phyloP scores from a whole-genome alignment of 2,113 vertebrate genomes.

The Myanophis thanlyinensis region DNA sequence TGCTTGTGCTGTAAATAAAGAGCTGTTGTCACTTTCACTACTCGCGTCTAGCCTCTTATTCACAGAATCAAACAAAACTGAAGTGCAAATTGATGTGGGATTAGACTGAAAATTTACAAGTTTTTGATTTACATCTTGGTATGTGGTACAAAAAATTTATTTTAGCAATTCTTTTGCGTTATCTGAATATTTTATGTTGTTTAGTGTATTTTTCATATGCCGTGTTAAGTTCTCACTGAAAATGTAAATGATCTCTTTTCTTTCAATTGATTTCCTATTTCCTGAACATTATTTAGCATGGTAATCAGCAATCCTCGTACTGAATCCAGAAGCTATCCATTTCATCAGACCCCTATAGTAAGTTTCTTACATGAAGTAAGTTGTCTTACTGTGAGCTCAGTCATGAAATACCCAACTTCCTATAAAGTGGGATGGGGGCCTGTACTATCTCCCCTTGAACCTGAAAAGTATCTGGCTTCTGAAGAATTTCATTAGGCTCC shows the following conservation, averaged over 20 bases:
- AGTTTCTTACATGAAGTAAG: background rate
- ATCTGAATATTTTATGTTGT: background rate
- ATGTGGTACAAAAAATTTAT: background rate
- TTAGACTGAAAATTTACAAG: background rate
- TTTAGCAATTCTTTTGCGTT: background rate
- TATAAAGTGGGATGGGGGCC: background rate
- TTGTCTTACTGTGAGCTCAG: background rate
- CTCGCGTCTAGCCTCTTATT: too few relatives aligned
- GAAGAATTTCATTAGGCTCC: background rate
- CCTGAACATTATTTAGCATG: background rate
- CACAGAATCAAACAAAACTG: too few relatives aligned
- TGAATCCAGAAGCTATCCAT: background rate
- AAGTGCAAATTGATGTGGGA: background rate
- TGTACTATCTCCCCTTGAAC: background rate
- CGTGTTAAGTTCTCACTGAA: background rate
- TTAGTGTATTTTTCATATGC: background rate
- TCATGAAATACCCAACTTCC: background rate
- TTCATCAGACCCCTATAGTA: background rate
- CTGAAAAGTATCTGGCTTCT: slow-evolving; percentile 9
- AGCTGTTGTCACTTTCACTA: too few relatives aligned
- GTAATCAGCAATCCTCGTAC: background rate
- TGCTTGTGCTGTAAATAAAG: too few relatives aligned
- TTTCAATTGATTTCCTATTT: background rate
- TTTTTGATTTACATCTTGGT: background rate
- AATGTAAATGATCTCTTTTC: background rate